Conservation (phyloP, 1,140 invertebrate species). For the Marisa cornuarietis region DNA sequence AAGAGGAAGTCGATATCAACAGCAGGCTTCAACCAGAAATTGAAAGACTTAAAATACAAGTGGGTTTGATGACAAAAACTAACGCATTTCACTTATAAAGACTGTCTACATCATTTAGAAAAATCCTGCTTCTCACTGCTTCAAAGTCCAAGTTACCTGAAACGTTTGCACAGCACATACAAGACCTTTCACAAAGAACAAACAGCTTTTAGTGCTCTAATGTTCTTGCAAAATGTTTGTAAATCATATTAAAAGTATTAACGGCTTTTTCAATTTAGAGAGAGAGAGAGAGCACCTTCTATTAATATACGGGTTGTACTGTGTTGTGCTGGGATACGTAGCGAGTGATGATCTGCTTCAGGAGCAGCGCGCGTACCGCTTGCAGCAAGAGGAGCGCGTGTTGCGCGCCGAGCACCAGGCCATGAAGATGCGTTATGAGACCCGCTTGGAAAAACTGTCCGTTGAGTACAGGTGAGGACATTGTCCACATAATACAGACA, state of each 20-base stretch:
- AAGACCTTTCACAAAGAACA: no score
- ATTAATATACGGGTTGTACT: no score
- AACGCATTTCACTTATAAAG: no score
- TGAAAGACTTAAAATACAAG: conserved; percentile 44
- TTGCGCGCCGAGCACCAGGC: conserved; percentile 86
- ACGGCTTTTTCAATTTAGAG: neutral
- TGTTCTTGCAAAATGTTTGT: neutral
- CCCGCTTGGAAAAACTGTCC: conserved; percentile 83
- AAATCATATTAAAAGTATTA: neutral
- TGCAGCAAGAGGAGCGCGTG: conserved; percentile 81
- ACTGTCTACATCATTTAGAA: no score
- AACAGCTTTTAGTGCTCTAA: neutral
- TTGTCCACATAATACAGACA: no score
- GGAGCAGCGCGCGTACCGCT: conserved; percentile 66
- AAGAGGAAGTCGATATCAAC: conserved; percentile 46
- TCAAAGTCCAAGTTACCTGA: no score
- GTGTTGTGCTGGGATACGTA: no score
- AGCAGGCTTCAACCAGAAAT: conserved; percentile 46
- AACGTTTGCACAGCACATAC: no score
- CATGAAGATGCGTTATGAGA: conserved; percentile 88
- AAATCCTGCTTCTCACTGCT: no score
- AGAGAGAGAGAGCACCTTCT: conserved; percentile 2
- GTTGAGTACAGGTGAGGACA: conserved; percentile 76
- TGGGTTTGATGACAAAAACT: conserved; percentile 13
- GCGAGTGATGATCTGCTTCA: conserved; percentile 23